phyloP scores from a whole-genome alignment of 2,113 vertebrate species.

The Scalopus aquaticus region DNA sequence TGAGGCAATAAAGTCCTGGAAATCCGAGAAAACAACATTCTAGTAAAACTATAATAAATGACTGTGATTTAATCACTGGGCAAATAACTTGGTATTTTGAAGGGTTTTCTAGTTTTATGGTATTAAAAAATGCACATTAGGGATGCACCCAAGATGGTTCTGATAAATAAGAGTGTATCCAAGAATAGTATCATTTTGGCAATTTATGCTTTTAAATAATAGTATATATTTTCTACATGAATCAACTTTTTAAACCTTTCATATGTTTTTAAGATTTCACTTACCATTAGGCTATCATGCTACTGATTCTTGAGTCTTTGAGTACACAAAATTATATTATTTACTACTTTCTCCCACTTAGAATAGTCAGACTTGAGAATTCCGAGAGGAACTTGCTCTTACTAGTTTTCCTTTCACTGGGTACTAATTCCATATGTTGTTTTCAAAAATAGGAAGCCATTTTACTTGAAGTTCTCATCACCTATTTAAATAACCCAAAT shows the following conservation, averaged over 20 bases:
- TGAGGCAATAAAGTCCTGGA: slow-evolving; percentile 81
- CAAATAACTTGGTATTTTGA: slow-evolving; percentile 84
- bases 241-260: slow-evolving; percentile 81
- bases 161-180: slow-evolving; percentile 61
- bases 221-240: slow-evolving; percentile 81
- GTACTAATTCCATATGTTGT: slow-evolving; percentile 78
- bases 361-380: slow-evolving; percentile 77
- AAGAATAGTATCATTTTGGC: slow-evolving; percentile 80
- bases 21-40: slow-evolving; percentile 83
- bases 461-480: slow-evolving; percentile 76
- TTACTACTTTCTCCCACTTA: slow-evolving; percentile 75
- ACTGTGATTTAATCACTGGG: slow-evolving; percentile 85
- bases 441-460: slow-evolving; percentile 77
- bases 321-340: slow-evolving; percentile 77
- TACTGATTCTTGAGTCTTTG: slow-evolving; percentile 75
- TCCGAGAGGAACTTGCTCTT: slow-evolving; percentile 81
- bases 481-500: slow-evolving; percentile 78
- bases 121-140: slow-evolving; percentile 69
- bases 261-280: slow-evolving; percentile 83
- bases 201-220: slow-evolving; percentile 86
- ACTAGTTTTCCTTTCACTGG: slow-evolving; percentile 76
- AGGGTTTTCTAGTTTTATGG: slow-evolving; percentile 77
- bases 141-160: slow-evolving; percentile 77
- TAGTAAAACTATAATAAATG: slow-evolving; percentile 83
- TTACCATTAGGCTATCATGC: slow-evolving; percentile 76